Evolutionary conservation across 92 coral and sea anemone genomes (phyloP).

Genomic region (Palythoa heliodiscus): DNA sequence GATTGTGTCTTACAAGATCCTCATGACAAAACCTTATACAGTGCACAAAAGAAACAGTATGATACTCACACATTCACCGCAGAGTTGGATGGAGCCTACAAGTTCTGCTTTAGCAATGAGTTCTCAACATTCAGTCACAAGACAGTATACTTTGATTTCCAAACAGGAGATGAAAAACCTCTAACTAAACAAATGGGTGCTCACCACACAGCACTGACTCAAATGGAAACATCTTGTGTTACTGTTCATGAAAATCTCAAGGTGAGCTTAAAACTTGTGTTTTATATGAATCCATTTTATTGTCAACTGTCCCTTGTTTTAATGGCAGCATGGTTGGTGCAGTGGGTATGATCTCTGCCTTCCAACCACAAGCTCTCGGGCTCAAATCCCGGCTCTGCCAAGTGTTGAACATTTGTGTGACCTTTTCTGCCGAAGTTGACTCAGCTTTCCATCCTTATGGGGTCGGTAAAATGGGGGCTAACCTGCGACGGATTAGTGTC

Average conservation of each 20-base stretch:
- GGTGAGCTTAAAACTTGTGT: conserved; percentile 51
- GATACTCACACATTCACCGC: conserved; percentile 87
- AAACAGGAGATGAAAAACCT: conserved; percentile 91
- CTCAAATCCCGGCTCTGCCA: too few relatives aligned
- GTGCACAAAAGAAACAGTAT: conserved; percentile 94
- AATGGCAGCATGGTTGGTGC: too few relatives aligned
- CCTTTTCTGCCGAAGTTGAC: too few relatives aligned
- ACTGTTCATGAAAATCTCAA: conserved; percentile 93
- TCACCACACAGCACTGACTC: conserved; percentile 94
- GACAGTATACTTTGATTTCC: conserved; percentile 98
- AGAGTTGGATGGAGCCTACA: conserved; percentile 81
- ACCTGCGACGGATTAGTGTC: too few relatives aligned
- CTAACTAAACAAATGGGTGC: conserved; percentile 77
- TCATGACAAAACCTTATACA: conserved; percentile 71
- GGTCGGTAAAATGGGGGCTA: too few relatives aligned
- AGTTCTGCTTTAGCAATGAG: conserved; percentile 99
- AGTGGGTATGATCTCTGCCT: too few relatives aligned
- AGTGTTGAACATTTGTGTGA: too few relatives aligned
- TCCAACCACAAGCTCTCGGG: too few relatives aligned
- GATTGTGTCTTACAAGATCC: conserved; percentile 86
- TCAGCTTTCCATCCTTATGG: too few relatives aligned
- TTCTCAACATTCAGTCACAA: conserved; percentile 99
- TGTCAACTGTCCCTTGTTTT: too few relatives aligned
- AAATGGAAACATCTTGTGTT: conserved; percentile 91
- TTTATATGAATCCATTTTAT: too few relatives aligned